Evolutionary conservation across 2,113 vertebrate genomes (phyloP).

Genomic region (Camelus dromedarius): DNA sequence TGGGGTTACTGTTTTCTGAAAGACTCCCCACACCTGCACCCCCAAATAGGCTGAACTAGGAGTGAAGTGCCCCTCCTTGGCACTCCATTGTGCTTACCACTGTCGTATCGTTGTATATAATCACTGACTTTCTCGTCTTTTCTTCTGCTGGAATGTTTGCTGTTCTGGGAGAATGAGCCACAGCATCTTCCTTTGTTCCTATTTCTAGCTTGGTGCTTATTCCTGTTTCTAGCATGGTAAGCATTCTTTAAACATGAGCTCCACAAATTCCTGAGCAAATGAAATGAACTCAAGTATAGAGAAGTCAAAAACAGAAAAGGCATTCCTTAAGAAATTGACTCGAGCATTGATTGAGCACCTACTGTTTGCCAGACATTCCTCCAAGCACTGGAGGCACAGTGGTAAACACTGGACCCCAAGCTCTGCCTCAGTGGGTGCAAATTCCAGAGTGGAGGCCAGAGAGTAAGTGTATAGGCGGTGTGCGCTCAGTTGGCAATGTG

Average conservation of each 20-base stretch:
- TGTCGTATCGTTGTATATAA: not conserved
- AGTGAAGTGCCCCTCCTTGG: not conserved
- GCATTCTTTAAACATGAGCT: conserved; percentile 11
- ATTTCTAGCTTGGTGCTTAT: not conserved
- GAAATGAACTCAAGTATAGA: conserved; percentile 30
- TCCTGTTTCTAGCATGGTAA: not conserved
- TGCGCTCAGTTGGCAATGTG: not conserved
- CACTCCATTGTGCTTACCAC: not conserved
- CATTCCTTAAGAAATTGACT: conserved; percentile 34
- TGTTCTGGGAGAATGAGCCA: not conserved
- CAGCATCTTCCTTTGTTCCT: not conserved
- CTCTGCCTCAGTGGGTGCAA: rapidly evolving
- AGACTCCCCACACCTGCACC: not conserved
- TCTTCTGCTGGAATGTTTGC: not conserved
- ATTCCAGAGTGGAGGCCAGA: not conserved
- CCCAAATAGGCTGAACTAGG: not conserved
- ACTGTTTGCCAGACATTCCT: not conserved
- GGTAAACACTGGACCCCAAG: not conserved
- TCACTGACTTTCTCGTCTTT: not conserved
- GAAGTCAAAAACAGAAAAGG: conserved; percentile 2
- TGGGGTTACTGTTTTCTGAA: not conserved
- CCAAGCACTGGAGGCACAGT: not conserved
- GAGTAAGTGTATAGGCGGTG: not conserved
- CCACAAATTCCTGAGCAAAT: conserved; percentile 17
- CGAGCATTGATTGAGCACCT: conserved; percentile 18